A percentile compares a stretch with the other conserved stretches of the same genome.
Conservation (phyloP, 2,888 invertebrate genomes). For the Agonopterix subpropinquella region DNA sequence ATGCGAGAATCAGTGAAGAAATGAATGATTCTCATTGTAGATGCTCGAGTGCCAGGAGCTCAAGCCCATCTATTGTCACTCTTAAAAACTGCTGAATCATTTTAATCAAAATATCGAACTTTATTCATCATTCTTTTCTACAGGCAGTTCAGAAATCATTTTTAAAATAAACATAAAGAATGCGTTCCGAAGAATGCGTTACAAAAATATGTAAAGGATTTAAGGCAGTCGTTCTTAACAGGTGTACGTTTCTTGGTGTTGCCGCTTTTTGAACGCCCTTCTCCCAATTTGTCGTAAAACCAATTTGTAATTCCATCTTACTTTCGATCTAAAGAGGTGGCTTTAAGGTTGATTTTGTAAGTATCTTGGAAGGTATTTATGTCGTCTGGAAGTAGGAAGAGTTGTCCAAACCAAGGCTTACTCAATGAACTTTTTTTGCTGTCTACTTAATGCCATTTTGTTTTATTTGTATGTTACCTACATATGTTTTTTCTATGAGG, state of each 20-base stretch:
- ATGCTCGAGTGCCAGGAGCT: conserved; percentile 36
- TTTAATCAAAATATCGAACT: conserved; percentile 48
- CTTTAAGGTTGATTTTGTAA: conserved; percentile 14
- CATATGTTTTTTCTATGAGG: conserved; percentile 53
- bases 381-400: conserved; percentile 3
- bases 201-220: conserved; percentile 67
- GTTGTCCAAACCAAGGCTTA: conserved; percentile 41
- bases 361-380: conserved; percentile 3
- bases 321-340: not conserved
- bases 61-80: conserved; percentile 23
- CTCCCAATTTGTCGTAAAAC: not conserved
- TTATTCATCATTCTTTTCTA: conserved; percentile 40
- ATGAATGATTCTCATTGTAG: conserved; percentile 30
- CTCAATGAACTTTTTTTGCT: conserved; percentile 58
- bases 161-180: conserved; percentile 54
- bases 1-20: conserved; percentile 33
- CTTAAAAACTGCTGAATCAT: conserved; percentile 42
- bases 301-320: not conserved
- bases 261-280: conserved; percentile 16
- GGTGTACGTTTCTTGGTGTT: conserved; percentile 47
- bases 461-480: conserved; percentile 54
- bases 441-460: conserved; percentile 69
- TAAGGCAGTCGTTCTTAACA: conserved; percentile 50
- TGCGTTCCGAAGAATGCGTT: conserved; percentile 54
- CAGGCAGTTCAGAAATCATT: conserved; percentile 29